Evolutionary conservation across 64 coral and sea anemone genomes (phyloP).

Genomic region (Actinia tenebrosa): DNA sequence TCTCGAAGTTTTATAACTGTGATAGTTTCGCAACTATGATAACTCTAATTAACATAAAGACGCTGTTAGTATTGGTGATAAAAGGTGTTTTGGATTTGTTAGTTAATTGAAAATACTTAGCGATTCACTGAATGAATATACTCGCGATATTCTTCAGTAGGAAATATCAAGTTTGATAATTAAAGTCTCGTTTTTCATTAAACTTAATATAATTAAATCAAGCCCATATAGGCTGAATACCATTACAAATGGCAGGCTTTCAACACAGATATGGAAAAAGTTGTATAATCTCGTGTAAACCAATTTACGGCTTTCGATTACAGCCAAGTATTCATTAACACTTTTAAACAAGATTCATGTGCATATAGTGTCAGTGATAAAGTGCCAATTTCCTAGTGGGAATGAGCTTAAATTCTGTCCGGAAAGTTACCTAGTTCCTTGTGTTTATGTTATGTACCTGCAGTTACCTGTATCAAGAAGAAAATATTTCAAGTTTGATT

Average conservation of each 20-base stretch:
- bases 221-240: neutral
- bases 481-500: constrained; percentile 12
- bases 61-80: neutral
- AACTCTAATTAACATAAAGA: constrained; percentile 27
- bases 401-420: neutral
- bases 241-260: constrained; percentile 5
- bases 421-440: neutral
- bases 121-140: neutral
- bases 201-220: neutral
- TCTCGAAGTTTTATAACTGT: constrained; percentile 4
- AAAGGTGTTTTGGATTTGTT: constrained; percentile 5
- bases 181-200: neutral
- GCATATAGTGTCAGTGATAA: neutral
- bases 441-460: constrained; percentile 22
- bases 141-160: neutral
- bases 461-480: neutral
- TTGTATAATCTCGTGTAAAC: neutral
- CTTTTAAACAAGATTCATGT: neutral
- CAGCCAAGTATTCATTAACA: neutral
- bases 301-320: neutral
- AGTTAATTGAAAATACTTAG: neutral
- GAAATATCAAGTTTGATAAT: neutral
- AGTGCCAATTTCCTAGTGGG: neutral
- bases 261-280: neutral
- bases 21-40: constrained; percentile 13